Evolutionary conservation across 2,888 invertebrate genomes (phyloP), one percentile per base, ranked within the genome.

Genomic region (Cheilosia variabilis): DNA sequence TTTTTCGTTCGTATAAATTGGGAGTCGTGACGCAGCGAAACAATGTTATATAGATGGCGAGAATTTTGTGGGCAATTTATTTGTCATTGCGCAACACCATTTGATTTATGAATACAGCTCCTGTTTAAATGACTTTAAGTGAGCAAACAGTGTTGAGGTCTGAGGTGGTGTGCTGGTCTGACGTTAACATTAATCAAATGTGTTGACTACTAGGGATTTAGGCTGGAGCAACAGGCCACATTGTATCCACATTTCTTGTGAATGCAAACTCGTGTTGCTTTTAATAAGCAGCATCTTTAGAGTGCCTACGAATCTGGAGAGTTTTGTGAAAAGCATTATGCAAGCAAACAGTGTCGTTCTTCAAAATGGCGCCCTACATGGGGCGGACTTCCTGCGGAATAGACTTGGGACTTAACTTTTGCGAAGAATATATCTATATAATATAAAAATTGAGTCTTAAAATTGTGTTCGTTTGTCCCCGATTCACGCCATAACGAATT

Each of bases 51-150:
- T 31, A 31, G 60, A 13, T 24, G 37, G 34, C 22, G 53, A 27
- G 52, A 63, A 22, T 43, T 62, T 57, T 79, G 37, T 66, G 52
- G 43, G 60, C 43, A n/a, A 47, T 60, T 82, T 60, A 60, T 57
- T 63, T 53, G 19, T 43, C 37, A 57, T 17, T 19, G 45, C 60
- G n/a, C 31, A 55, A 73, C 63, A 31, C 41, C 13, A 22, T 53
- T 52, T 31, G 84, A 84, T 80, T 84, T 84, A 84, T 80, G 84
- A 80, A 73, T 69, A 34, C 43, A 58, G 75, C 69, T 84, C 52
- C 55, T 66, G 73, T 73, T 68, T 63, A 52, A 83, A 73, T 68
- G 83, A n/a, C 68, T 57, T 73, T 50, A 55, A 60, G 68, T 79
- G 41, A 71, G 58, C 47, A 55, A 62, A 55, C 60, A 78, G 34